These are phyloP conservation scores for Falco cherrug DNA, from an alignment of 2,797 vertebrate species.

Conservation along the genomic window DNA sequence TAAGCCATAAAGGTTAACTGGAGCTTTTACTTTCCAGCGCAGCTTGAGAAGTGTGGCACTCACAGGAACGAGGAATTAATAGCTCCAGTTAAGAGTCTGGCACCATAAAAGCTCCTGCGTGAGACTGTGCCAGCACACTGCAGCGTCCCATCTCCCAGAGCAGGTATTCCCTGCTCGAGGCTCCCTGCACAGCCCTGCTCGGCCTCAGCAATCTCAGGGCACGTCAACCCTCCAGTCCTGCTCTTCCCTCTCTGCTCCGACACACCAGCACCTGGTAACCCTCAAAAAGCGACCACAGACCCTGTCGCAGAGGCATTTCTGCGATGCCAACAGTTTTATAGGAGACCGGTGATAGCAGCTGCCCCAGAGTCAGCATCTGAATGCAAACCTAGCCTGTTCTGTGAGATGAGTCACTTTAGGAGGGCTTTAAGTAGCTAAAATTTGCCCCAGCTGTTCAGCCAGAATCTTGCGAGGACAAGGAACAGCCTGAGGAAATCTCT, in stretches of 20 bases:
- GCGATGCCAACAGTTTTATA: no score
- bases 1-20: background rate
- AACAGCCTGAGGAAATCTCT: background rate
- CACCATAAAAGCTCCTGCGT: rapidly evolving
- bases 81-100: background rate
- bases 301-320: background rate
- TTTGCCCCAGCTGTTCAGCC: background rate
- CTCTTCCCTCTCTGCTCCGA: background rate
- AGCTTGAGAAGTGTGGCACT: background rate
- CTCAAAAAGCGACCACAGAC: background rate
- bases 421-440: background rate
- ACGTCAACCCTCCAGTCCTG: rapidly evolving
- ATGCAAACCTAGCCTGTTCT: background rate
- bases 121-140: background rate
- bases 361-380: background rate
- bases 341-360: background rate
- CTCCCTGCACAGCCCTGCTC: background rate
- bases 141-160: background rate
- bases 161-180: background rate
- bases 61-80: background rate
- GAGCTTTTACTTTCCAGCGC: background rate
- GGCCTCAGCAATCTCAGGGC: background rate
- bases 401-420: background rate
- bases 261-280: background rate
- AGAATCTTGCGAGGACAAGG: background rate